Evolutionary conservation across 2,797 vertebrate genomes (phyloP).

Genomic region (Typhlichthys eigenmanni): DNA sequence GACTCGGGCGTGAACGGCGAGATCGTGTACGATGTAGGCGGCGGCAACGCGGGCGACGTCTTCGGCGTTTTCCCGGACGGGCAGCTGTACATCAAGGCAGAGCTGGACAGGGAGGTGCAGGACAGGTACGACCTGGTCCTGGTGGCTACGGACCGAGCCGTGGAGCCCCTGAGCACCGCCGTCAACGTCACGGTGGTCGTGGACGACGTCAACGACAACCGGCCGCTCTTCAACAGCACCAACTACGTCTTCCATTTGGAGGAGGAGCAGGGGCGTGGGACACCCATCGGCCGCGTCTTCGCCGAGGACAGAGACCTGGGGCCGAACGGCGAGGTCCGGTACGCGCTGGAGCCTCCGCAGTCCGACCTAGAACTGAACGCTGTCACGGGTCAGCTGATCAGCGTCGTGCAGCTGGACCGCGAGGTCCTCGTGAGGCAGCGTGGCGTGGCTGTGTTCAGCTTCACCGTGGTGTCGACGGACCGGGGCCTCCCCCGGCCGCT

Average conservation of each 20-base stretch:
- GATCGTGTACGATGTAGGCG: slow-evolving; percentile 88
- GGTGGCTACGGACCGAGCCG: slow-evolving; percentile 89
- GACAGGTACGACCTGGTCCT: slow-evolving; percentile 89
- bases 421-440: slow-evolving; percentile 92
- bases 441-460: slow-evolving; percentile 90
- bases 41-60: slow-evolving; percentile 87
- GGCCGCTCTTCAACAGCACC: slow-evolving; percentile 96
- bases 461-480: slow-evolving; percentile 88
- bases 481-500: slow-evolving; percentile 93
- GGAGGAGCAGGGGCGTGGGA: slow-evolving; percentile 89
- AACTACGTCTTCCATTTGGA: slow-evolving; percentile 96
- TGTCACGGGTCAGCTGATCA: slow-evolving; percentile 88
- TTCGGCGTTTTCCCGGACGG: slow-evolving; percentile 98
- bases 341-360: slow-evolving; percentile 88
- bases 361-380: slow-evolving; percentile 91
- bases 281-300: slow-evolving; percentile 85
- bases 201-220: slow-evolving; percentile 96
- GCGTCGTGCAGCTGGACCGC: slow-evolving; percentile 89
- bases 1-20: slow-evolving; percentile 95
- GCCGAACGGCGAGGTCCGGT: slow-evolving; percentile 91
- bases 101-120: slow-evolving; percentile 94
- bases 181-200: slow-evolving; percentile 93
- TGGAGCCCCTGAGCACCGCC: slow-evolving; percentile 88
- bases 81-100: slow-evolving; percentile 93
- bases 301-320: slow-evolving; percentile 94